phyloP scores from a whole-genome alignment of 2,797 vertebrate species.

The Bradypodion ventrale region DNA sequence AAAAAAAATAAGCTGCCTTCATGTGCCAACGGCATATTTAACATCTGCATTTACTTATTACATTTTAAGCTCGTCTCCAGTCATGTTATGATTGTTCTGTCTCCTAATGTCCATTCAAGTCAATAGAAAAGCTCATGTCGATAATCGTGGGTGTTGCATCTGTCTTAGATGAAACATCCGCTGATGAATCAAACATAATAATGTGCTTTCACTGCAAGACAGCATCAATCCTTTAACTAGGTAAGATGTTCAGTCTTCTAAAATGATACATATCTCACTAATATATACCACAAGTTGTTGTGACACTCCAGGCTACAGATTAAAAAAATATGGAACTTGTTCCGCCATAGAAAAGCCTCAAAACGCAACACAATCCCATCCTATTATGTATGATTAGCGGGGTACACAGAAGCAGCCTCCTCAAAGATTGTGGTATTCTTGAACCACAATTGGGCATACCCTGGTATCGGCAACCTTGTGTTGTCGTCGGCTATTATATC shows the following conservation, averaged over 20 bases:
- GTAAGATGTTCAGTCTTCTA: conserved; percentile 9
- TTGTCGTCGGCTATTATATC: no score
- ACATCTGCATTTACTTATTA: conserved; percentile 8
- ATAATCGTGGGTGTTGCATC: background rate
- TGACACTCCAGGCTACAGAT: conserved; percentile 43
- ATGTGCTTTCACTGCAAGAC: background rate
- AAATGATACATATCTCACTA: conserved; percentile 45
- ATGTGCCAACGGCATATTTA: background rate
- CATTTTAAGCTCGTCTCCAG: background rate
- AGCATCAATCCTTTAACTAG: conserved; percentile 14
- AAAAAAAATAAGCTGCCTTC: background rate
- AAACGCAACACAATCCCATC: conserved; percentile 52
- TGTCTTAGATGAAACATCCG: background rate
- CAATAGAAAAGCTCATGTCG: conserved; percentile 1
- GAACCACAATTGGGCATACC: no score
- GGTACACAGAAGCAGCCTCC: no score
- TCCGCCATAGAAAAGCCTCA: conserved; percentile 51
- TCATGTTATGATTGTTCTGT: conserved; percentile 8
- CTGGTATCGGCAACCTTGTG: no score
- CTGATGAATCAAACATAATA: conserved; percentile 32
- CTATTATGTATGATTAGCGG: no score
- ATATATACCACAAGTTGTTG: conserved; percentile 50
- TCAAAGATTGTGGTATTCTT: no score
- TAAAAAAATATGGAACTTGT: conserved; percentile 61
- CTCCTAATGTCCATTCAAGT: conserved; percentile 7